Percentiles rank a stretch among this genome's conserved stretches.
phyloP scores from a whole-genome alignment of 2,113 vertebrate genomes.

The Calyptommatus sinebrachiatus region DNA sequence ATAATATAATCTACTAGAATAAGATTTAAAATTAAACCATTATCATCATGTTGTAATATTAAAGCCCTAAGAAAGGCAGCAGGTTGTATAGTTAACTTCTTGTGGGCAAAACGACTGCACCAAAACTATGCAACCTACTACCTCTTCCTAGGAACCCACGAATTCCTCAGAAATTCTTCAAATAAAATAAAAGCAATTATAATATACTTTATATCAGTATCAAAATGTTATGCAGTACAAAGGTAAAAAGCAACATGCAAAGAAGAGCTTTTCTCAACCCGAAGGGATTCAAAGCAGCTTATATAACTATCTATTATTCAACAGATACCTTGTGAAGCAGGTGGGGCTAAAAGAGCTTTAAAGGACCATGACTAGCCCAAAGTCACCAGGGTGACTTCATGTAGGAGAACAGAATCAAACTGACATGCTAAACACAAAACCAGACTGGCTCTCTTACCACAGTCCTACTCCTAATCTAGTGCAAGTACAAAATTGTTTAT shows the following conservation, averaged over 20 bases:
- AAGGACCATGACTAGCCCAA: too few relatives aligned
- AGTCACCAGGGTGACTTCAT: too few relatives aligned
- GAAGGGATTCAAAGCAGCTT: too few relatives aligned
- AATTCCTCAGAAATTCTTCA: slow-evolving; percentile 66
- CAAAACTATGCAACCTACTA: slow-evolving; percentile 88
- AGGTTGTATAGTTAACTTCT: slow-evolving; percentile 86
- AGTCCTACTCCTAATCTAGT: too few relatives aligned
- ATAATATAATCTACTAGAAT: slow-evolving; percentile 7
- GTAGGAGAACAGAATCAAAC: too few relatives aligned
- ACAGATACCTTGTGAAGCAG: too few relatives aligned
- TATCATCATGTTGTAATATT: slow-evolving; percentile 57
- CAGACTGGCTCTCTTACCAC: too few relatives aligned
- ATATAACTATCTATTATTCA: too few relatives aligned
- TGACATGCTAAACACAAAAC: too few relatives aligned
- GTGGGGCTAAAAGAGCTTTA: too few relatives aligned
- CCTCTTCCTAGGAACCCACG: slow-evolving; percentile 81
- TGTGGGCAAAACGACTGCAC: slow-evolving; percentile 83
- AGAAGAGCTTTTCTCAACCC: too few relatives aligned
- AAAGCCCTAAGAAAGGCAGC: slow-evolving; percentile 84
- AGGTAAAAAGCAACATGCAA: neutral
- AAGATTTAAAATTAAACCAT: slow-evolving; percentile 52
- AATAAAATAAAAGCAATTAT: slow-evolving; percentile 39
- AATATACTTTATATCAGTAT: slow-evolving; percentile 15
- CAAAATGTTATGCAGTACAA: neutral
- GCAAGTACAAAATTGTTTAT: neutral